Evolutionary conservation across 2,888 invertebrate species (phyloP).

Genomic region (Cryptophagus acutangulus): DNA sequence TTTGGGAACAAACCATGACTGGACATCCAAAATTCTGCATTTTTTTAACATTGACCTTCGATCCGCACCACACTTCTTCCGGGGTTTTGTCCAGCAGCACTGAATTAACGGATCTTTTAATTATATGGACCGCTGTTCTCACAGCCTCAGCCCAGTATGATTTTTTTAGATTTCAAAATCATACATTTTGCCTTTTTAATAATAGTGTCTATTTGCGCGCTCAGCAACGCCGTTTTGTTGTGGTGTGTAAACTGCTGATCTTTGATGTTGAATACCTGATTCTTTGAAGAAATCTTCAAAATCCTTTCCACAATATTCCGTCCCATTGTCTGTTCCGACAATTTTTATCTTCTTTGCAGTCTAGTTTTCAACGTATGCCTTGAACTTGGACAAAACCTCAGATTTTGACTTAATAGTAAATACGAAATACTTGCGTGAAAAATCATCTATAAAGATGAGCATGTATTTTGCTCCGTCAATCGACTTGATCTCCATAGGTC

Average conservation of each 20-base stretch:
- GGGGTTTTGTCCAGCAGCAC: slow-evolving; percentile 26
- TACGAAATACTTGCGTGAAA: slow-evolving; percentile 27
- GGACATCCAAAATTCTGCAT: slow-evolving; percentile 38
- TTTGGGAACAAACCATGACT: slow-evolving; percentile 35
- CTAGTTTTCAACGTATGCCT: slow-evolving; percentile 34
- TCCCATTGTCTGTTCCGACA: slow-evolving; percentile 29
- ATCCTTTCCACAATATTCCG: slow-evolving; percentile 20
- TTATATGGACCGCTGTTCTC: slow-evolving; percentile 17
- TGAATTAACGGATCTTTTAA: slow-evolving; percentile 28
- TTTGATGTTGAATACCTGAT: slow-evolving; percentile 23
- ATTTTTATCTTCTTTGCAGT: slow-evolving; percentile 28
- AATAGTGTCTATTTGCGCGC: slow-evolving; percentile 18
- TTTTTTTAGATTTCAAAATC: slow-evolving; percentile 14
- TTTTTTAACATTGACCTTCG: slow-evolving; percentile 36
- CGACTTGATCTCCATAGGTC: slow-evolving; percentile 23
- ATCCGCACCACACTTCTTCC: slow-evolving; percentile 34
- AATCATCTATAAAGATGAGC: slow-evolving; percentile 37
- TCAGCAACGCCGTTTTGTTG: slow-evolving; percentile 25
- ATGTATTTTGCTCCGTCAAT: slow-evolving; percentile 29
- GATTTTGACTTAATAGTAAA: slow-evolving; percentile 33
- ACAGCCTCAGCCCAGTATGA: slow-evolving; percentile 20
- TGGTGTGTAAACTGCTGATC: slow-evolving; percentile 22
- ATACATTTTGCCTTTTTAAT: slow-evolving; percentile 22
- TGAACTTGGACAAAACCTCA: slow-evolving; percentile 27
- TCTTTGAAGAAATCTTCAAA: slow-evolving; percentile 17